Percentiles rank a stretch among this genome's conserved stretches.
phyloP scores from a whole-genome alignment of 2,797 vertebrate genomes.

The Cercopithecus petaurista region DNA sequence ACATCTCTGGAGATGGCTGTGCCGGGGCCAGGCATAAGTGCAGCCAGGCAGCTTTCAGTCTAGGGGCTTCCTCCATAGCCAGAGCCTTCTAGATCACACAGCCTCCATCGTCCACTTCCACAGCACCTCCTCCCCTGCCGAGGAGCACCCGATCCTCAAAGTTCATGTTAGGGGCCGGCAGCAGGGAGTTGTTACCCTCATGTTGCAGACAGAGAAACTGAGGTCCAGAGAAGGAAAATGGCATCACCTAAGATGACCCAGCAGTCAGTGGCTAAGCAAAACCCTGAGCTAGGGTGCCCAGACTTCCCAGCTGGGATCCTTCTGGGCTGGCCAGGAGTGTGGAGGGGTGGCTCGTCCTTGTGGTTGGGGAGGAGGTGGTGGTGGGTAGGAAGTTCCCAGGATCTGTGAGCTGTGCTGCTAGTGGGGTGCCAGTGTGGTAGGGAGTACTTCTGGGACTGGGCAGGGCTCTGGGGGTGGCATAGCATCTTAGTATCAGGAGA shows the following conservation, averaged over 20 bases:
- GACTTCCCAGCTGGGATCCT: background rate
- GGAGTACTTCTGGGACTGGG: background rate
- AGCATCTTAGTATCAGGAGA: background rate
- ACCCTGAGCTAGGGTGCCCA: background rate
- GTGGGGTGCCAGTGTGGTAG: background rate
- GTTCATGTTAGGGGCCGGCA: background rate
- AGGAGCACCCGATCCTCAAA: background rate
- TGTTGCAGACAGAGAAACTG: background rate
- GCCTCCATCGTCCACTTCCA: background rate
- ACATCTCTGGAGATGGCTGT: background rate
- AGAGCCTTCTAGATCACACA: background rate
- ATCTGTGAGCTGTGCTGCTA: background rate
- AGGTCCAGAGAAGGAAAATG: background rate
- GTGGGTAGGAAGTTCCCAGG: background rate
- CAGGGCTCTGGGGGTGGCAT: too few relatives aligned
- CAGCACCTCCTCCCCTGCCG: background rate
- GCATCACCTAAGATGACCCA: background rate
- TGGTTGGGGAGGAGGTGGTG: background rate
- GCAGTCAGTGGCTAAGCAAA: background rate
- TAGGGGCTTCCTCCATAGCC: background rate
- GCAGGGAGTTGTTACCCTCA: background rate
- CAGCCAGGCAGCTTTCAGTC: background rate
- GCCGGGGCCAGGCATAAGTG: fast-evolving
- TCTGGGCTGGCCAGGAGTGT: background rate
- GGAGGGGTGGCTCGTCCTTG: background rate